These are phyloP conservation scores for Anarsia innoxiella DNA, from an alignment of 2,888 invertebrate species.

Conservation along the genomic window DNA sequence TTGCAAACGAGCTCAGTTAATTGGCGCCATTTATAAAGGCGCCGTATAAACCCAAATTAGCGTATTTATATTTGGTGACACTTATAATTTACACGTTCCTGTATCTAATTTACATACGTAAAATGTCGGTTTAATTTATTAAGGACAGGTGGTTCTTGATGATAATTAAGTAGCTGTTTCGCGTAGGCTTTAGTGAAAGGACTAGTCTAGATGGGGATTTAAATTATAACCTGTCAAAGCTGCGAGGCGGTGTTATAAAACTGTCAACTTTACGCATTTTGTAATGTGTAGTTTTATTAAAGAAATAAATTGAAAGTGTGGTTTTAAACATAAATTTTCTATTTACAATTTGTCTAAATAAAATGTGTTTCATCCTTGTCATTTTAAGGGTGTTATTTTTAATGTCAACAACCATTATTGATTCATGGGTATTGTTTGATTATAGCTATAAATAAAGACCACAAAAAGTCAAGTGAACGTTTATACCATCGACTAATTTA, in stretches of 20 bases:
- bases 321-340: no score
- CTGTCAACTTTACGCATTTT: neutral
- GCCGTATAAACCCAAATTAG: slow-evolving; percentile 7
- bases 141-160: slow-evolving; percentile 11
- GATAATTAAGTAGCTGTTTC: slow-evolving; percentile 11
- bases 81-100: slow-evolving; percentile 12
- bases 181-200: slow-evolving; percentile 6
- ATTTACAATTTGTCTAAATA: no score
- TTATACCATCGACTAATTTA: no score
- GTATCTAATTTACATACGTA: slow-evolving; percentile 15
- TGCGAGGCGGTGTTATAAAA: no score
- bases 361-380: no score
- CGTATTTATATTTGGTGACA: slow-evolving; percentile 12
- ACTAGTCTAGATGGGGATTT: slow-evolving; percentile 4
- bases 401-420: no score
- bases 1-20: slow-evolving; percentile 13
- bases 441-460: no score
- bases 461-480: no score
- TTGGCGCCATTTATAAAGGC: slow-evolving; percentile 7
- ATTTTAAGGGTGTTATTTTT: no score
- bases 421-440: no score
- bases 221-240: slow-evolving; percentile 1
- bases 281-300: neutral
- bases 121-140: slow-evolving; percentile 10
- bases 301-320: no score